Conservation (phyloP, 2,797 vertebrate species). For the Lagodon rhomboides region DNA sequence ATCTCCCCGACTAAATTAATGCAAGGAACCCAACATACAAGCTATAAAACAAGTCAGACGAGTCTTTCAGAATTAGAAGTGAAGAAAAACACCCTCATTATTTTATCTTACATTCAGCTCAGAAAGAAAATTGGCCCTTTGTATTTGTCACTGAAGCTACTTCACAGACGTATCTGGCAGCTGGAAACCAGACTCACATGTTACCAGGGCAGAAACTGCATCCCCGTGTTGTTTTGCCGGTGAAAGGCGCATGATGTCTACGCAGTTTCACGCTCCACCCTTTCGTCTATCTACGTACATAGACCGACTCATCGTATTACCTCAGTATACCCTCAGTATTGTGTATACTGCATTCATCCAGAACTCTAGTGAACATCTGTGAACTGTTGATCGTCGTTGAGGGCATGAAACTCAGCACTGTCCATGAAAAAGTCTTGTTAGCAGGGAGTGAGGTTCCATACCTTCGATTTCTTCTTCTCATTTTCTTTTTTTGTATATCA, state of each 20-base stretch:
- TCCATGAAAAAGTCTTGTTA: slow-evolving; percentile 65
- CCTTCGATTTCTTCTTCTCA: slow-evolving; percentile 67
- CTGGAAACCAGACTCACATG: slow-evolving; percentile 63
- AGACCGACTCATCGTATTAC: slow-evolving; percentile 55
- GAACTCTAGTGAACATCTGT: slow-evolving; percentile 65
- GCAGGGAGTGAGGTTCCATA: slow-evolving; percentile 69
- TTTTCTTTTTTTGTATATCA: slow-evolving; percentile 74
- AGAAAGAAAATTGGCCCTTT: slow-evolving; percentile 2
- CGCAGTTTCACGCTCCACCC: slow-evolving; percentile 60
- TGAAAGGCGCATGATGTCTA: slow-evolving; percentile 54
- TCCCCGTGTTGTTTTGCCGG: slow-evolving; percentile 48
- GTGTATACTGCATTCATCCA: slow-evolving; percentile 55
- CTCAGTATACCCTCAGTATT: slow-evolving; percentile 55
- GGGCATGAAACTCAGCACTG: slow-evolving; percentile 72
- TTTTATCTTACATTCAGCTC: too few relatives aligned
- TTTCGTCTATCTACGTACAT: slow-evolving; percentile 37
- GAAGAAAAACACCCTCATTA: background rate
- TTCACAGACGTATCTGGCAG: slow-evolving; percentile 29
- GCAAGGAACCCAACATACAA: background rate
- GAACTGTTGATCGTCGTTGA: slow-evolving; percentile 66
- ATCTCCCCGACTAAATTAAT: slow-evolving; percentile 23
- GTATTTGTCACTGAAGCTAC: slow-evolving; percentile 31
- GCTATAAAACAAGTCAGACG: background rate
- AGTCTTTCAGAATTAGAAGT: background rate
- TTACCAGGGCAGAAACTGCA: slow-evolving; percentile 57